phyloP scores from a whole-genome alignment of 2,113 vertebrate genomes.

The Scytalopus superciliaris region DNA sequence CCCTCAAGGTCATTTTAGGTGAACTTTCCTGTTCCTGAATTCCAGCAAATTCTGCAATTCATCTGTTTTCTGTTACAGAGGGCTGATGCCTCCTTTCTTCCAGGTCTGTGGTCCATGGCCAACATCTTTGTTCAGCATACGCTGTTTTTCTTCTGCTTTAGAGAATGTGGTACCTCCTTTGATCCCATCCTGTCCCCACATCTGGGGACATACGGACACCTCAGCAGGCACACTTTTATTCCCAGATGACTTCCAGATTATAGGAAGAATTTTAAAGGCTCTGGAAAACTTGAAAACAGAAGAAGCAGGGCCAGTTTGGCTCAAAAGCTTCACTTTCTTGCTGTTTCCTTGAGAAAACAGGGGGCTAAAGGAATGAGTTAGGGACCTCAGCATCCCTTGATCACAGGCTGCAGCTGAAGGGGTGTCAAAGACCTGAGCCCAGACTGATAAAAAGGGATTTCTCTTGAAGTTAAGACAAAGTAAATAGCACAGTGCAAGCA shows the following conservation, averaged over 20 bases:
- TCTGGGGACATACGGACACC: not conserved
- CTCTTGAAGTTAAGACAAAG: not conserved
- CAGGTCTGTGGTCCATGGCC: not conserved
- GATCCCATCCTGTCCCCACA: not conserved
- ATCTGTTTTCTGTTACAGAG: not conserved
- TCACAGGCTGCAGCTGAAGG: not conserved
- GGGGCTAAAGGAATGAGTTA: not conserved
- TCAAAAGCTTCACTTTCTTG: not conserved
- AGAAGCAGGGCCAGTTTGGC: not conserved
- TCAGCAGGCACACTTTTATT: not conserved
- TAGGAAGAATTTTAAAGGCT: not conserved
- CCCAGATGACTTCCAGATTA: not conserved
- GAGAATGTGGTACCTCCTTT: not conserved
- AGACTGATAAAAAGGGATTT: not conserved
- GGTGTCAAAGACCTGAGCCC: not conserved
- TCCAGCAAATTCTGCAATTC: not conserved
- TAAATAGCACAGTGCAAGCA: not conserved
- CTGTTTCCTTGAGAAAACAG: not conserved
- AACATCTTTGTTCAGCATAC: not conserved
- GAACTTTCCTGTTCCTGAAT: not conserved
- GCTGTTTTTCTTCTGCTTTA: not conserved
- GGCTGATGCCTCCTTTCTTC: not conserved
- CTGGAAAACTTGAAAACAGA: not conserved
- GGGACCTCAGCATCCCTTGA: accelerated
- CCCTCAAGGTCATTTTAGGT: not conserved